phyloP scores from a whole-genome alignment of 2,888 invertebrate genomes.

The Drosophila setosimentum region DNA sequence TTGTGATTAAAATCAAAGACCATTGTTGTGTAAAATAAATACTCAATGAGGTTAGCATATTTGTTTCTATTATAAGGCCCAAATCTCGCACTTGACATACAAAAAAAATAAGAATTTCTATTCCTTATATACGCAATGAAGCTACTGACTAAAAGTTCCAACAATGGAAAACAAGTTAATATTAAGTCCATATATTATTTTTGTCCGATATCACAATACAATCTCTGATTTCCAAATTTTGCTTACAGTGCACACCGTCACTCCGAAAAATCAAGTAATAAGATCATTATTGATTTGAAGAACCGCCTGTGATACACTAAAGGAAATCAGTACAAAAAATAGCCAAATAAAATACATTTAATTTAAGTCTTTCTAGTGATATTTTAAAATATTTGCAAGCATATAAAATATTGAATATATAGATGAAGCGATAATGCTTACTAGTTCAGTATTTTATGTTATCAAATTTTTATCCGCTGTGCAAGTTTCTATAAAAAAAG shows the following conservation, averaged over 20 bases:
- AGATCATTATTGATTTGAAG: not conserved
- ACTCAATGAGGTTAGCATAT: not conserved
- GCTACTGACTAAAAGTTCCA: constrained; percentile 5
- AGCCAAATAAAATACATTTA: too few species aligned
- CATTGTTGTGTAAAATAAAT: not conserved
- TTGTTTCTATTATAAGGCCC: not conserved
- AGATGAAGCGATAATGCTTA: not conserved
- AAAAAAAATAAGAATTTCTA: not conserved
- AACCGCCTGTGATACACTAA: not conserved
- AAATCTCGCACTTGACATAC: not conserved
- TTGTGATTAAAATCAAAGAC: not conserved
- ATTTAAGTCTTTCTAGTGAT: too few species aligned
- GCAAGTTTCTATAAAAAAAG: too few species aligned
- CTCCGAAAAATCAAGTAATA: not conserved
- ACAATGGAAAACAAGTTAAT: not conserved
- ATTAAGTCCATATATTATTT: not conserved
- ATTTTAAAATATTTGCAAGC: not conserved
- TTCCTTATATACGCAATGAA: not conserved
- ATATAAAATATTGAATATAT: not conserved
- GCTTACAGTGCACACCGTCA: not conserved
- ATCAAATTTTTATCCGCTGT: not conserved
- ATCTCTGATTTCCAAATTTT: not conserved
- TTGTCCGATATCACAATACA: not conserved
- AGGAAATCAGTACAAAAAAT: not conserved
- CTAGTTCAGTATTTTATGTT: not conserved